Percentiles rank a stretch among this genome's conserved stretches.
Evolutionary conservation across 2,113 vertebrate genomes (phyloP).

Genomic region (Pelobates fuscus): DNA sequence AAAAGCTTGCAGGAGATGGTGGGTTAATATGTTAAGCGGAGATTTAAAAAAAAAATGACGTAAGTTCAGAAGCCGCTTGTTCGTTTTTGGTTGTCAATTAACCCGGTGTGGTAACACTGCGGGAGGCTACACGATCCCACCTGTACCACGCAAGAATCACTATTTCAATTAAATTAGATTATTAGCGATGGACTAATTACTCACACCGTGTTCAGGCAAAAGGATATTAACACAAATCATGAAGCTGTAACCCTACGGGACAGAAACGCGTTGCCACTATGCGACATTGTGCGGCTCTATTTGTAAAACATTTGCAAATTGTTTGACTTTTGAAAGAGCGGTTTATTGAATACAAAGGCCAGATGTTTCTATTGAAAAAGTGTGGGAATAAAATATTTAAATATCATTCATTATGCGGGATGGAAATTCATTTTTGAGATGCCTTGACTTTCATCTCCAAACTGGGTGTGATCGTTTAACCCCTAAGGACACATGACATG

Average conservation of each 20-base stretch:
- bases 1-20: not conserved
- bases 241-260: not conserved
- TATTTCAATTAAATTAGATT: not conserved
- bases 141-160: not conserved
- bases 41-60: not conserved
- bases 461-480: too few relatives aligned
- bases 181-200: not conserved
- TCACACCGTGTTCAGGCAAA: not conserved
- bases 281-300: too few relatives aligned
- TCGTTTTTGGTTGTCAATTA: conserved; percentile 3
- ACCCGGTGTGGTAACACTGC: not conserved
- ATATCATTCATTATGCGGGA: too few relatives aligned
- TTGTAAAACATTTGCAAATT: too few relatives aligned
- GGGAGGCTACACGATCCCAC: not conserved
- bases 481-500: too few relatives aligned
- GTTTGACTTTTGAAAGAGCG: too few relatives aligned
- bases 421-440: too few relatives aligned
- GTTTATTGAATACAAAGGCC: too few relatives aligned
- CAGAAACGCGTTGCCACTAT: too few relatives aligned
- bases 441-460: too few relatives aligned
- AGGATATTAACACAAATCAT: not conserved
- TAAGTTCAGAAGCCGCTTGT: not conserved
- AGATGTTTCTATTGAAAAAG: too few relatives aligned
- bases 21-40: not conserved
- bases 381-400: too few relatives aligned